A percentile compares a stretch with the other conserved stretches of the same genome.
These are phyloP conservation scores for Catostylus mosaicus DNA, from an alignment of 30 jellyfish, hydroid and myxozoan species.

Conservation along the genomic window DNA sequence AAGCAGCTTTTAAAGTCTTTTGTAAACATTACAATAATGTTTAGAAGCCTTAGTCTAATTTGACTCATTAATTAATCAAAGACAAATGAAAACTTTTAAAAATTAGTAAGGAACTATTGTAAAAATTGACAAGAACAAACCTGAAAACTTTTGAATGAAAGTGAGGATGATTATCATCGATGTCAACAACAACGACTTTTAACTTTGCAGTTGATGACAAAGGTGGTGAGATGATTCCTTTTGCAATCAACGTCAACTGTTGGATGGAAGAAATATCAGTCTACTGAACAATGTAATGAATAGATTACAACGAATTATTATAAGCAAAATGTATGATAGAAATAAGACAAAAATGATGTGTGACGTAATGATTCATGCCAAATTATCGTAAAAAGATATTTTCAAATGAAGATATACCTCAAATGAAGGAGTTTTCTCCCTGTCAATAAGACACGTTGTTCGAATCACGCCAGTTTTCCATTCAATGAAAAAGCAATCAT, in stretches of 20 bases:
- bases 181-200: constrained; percentile 14
- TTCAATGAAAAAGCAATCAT: constrained; percentile 50
- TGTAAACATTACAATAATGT: too few relatives aligned
- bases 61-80: too few relatives aligned
- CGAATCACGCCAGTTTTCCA: constrained; percentile 51
- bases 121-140: not conserved
- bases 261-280: too few relatives aligned
- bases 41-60: too few relatives aligned
- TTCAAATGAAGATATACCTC: constrained; percentile 5
- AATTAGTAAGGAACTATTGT: not conserved
- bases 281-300: too few relatives aligned
- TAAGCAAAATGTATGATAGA: too few relatives aligned
- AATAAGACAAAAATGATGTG: too few relatives aligned
- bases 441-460: constrained; percentile 53
- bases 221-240: constrained; percentile 21
- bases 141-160: constrained; percentile 39
- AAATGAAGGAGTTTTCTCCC: constrained; percentile 28
- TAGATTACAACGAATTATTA: too few relatives aligned
- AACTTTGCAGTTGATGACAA: constrained; percentile 54
- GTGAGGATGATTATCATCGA: constrained; percentile 67
- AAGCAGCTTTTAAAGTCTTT: too few relatives aligned
- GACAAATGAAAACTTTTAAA: too few relatives aligned
- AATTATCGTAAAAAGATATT: not conserved
- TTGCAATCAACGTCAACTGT: constrained; percentile 49
- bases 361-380: too few relatives aligned